Evolutionary conservation across 2,888 invertebrate species (phyloP).

Genomic region (Drosophila rellima): DNA sequence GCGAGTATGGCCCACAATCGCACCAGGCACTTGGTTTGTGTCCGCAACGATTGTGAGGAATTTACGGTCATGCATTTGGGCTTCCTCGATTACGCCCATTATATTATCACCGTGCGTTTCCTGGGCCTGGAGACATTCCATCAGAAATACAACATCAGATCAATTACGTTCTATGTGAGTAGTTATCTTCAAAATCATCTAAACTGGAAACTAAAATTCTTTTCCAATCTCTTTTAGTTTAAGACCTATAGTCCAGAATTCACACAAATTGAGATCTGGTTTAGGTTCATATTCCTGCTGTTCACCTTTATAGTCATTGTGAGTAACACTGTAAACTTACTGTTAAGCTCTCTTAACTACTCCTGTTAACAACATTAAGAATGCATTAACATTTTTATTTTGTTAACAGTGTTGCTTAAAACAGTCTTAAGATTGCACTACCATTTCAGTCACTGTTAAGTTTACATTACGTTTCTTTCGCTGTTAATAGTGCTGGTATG

Average conservation of each 20-base stretch:
- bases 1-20: conserved; percentile 90
- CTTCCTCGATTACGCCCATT: conserved; percentile 94
- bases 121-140: conserved; percentile 94
- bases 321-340: conserved; percentile 84
- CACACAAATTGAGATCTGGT: conserved; percentile 99
- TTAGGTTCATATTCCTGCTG: conserved; percentile 96
- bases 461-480: background rate
- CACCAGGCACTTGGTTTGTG: conserved; percentile 93
- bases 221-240: conserved; percentile 88
- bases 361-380: no score
- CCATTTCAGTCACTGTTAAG: background rate
- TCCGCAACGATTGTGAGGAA: conserved; percentile 93
- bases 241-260: conserved; percentile 98
- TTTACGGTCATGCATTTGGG: conserved; percentile 95
- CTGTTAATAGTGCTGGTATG: conserved; percentile 94
- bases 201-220: background rate
- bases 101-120: conserved; percentile 93
- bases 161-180: conserved; percentile 94
- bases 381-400: no score
- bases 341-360: background rate
- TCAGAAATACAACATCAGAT: conserved; percentile 92
- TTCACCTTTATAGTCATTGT: conserved; percentile 95
- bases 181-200: background rate
- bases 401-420: no score
- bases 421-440: background rate